Percentiles rank a stretch among this genome's conserved stretches.
Evolutionary conservation across 2,113 vertebrate genomes (phyloP).

Genomic region (Podilymbus podiceps): DNA sequence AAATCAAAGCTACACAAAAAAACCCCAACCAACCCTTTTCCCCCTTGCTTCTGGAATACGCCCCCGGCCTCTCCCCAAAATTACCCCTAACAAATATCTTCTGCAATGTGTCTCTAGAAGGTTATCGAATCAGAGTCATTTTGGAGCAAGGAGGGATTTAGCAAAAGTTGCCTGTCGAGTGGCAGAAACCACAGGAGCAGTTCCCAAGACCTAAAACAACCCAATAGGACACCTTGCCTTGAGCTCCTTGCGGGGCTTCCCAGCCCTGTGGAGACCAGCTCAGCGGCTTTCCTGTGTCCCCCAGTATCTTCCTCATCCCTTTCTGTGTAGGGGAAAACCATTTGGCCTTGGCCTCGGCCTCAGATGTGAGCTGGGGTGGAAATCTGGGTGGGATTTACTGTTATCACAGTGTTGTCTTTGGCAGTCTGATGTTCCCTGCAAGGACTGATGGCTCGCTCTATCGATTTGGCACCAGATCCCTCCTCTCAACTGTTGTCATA

Average conservation of each 20-base stretch:
- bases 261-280: background rate
- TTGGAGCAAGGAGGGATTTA: background rate
- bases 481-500: background rate
- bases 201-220: background rate
- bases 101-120: background rate
- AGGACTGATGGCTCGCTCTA: conserved; percentile 1
- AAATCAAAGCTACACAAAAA: background rate
- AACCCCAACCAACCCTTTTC: background rate
- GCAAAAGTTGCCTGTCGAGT: background rate
- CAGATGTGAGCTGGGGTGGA: background rate
- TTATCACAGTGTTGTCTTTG: conserved; percentile 39
- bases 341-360: background rate
- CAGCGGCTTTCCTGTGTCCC: background rate
- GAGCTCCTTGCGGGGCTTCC: background rate
- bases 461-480: conserved; percentile 24
- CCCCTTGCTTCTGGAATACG: background rate
- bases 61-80: background rate
- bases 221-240: background rate
- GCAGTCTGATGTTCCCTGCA: background rate
- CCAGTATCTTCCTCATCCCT: background rate
- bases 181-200: background rate
- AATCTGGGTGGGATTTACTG: background rate
- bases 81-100: background rate
- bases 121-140: background rate
- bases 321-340: background rate